Conservation (phyloP, 2,888 invertebrate species). For the Nowickia ferox region DNA sequence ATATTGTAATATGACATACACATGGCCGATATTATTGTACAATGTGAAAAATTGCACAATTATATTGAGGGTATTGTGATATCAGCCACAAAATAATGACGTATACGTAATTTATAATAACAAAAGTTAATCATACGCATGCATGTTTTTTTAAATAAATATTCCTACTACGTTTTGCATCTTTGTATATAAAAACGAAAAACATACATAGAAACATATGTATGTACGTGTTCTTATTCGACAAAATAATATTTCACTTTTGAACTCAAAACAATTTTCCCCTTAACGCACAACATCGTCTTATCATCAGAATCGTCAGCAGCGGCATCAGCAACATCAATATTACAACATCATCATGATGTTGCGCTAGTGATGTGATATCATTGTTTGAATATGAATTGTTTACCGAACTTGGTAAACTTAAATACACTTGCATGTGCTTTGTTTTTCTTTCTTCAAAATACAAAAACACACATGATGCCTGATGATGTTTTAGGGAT, state of each 20-base stretch:
- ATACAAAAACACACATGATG: conserved; percentile 7
- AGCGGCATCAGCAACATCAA: conserved; percentile 2
- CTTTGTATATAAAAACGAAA: background rate
- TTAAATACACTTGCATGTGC: background rate
- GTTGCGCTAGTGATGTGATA: conserved; percentile 2
- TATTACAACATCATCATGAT: conserved; percentile 4
- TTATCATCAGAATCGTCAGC: background rate
- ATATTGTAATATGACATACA: too few species aligned
- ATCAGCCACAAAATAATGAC: background rate
- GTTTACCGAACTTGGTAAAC: conserved; percentile 21
- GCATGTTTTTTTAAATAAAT: too few species aligned
- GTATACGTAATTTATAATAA: background rate
- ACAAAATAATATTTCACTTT: conserved; percentile 27
- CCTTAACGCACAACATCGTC: conserved; percentile 17
- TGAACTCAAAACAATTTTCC: conserved; percentile 19
- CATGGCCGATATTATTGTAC: too few species aligned
- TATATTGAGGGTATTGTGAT: too few species aligned
- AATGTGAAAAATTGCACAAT: too few species aligned
- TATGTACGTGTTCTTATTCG: background rate
- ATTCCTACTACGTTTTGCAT: background rate
- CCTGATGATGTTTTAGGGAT: background rate
- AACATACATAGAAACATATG: background rate
- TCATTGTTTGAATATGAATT: conserved; percentile 20
- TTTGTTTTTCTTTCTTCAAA: background rate
- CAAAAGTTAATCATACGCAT: conserved; percentile 8